Percentiles rank a stretch among this genome's conserved stretches.
phyloP scores from a whole-genome alignment of 2,797 vertebrate species.

The Danio jaintianensis region DNA sequence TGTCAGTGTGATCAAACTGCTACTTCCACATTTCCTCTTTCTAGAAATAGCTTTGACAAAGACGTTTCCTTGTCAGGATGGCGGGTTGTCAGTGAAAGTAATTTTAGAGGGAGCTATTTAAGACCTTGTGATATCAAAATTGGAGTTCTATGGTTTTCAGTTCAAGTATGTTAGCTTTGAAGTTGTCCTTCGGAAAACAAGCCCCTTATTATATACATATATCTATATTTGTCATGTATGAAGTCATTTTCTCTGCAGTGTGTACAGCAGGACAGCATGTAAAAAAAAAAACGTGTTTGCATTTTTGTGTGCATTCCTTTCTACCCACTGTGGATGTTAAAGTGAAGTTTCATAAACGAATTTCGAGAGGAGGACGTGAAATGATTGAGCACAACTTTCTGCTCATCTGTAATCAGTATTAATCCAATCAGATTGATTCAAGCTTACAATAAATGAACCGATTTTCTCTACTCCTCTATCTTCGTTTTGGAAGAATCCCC shows the following conservation, averaged over 20 bases:
- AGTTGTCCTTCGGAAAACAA: neutral
- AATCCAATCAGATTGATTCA: no score
- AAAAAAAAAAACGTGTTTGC: neutral
- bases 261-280: neutral
- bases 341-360: no score
- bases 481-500: no score
- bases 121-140: neutral
- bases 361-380: no score
- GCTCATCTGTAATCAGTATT: no score
- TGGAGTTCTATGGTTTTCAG: neutral
- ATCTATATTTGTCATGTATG: neutral
- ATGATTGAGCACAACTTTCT: no score
- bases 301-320: neutral
- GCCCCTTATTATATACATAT: neutral
- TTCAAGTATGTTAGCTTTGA: neutral
- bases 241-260: neutral
- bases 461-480: no score
- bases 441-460: no score
- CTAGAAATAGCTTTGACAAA: slow-evolving; percentile 36
- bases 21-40: slow-evolving; percentile 32
- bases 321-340: neutral
- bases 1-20: slow-evolving; percentile 7
- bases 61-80: neutral
- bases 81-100: slow-evolving; percentile 7
- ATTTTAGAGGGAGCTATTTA: neutral